Evolutionary conservation across 2,888 invertebrate species (phyloP).

Genomic region (Hipparchia sbordonii): DNA sequence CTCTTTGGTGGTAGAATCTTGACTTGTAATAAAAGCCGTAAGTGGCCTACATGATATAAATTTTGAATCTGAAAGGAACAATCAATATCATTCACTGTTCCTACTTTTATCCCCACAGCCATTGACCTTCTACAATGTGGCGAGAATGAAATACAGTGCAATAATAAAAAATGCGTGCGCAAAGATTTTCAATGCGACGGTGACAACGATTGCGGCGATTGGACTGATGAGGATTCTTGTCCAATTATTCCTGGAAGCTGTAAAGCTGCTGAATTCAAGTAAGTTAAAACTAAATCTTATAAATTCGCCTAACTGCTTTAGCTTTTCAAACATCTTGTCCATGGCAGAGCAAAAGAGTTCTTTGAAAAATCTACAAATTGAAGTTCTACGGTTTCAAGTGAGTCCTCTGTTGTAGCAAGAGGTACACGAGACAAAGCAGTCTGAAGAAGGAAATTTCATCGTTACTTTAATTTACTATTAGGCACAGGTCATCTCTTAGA

Average conservation of each 20-base stretch:
- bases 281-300: constrained; percentile 44
- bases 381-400: too few relatives aligned
- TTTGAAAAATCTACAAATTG: too few relatives aligned
- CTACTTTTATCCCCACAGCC: constrained; percentile 48
- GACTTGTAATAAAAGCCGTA: too few relatives aligned
- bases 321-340: neutral
- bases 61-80: too few relatives aligned
- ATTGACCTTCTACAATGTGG: constrained; percentile 84
- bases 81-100: neutral
- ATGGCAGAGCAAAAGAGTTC: too few relatives aligned
- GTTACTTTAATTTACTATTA: too few relatives aligned
- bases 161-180: constrained; percentile 88
- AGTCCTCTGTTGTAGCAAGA: too few relatives aligned
- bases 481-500: too few relatives aligned
- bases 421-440: too few relatives aligned
- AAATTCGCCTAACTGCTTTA: neutral
- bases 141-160: constrained; percentile 89
- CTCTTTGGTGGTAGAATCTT: too few relatives aligned
- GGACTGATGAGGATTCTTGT: constrained; percentile 93
- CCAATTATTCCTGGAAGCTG: constrained; percentile 86
- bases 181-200: constrained; percentile 91
- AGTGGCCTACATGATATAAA: too few relatives aligned
- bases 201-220: constrained; percentile 93
- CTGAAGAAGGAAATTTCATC: too few relatives aligned
- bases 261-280: constrained; percentile 88